These are phyloP conservation scores for Cetonia aurata DNA, from an alignment of 2,888 invertebrate genomes.

Conservation along the genomic window DNA sequence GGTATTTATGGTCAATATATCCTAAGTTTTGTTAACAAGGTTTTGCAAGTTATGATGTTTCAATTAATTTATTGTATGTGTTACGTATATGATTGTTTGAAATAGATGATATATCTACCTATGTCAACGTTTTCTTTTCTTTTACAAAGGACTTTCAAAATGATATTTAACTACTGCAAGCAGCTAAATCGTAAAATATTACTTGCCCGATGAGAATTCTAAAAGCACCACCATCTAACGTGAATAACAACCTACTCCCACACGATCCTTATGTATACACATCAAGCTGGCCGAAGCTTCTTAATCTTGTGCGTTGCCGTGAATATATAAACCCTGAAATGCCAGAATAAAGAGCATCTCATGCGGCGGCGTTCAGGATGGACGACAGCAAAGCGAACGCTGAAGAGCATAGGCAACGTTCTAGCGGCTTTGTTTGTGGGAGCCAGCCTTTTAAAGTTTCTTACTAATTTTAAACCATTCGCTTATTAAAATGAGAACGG, in stretches of 20 bases:
- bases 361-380: slow-evolving; percentile 50
- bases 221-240: slow-evolving; percentile 6
- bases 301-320: slow-evolving; percentile 64
- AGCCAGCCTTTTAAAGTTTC: slow-evolving; percentile 56
- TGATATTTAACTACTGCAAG: slow-evolving; percentile 6
- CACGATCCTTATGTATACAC: slow-evolving; percentile 54
- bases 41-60: too few species aligned
- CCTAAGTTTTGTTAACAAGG: too few species aligned
- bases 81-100: too few species aligned
- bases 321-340: slow-evolving; percentile 63
- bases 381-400: slow-evolving; percentile 16
- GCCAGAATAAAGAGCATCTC: slow-evolving; percentile 56
- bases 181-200: too few species aligned
- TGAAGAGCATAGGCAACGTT: slow-evolving; percentile 37
- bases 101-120: background rate
- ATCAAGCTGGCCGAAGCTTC: slow-evolving; percentile 61
- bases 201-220: background rate
- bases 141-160: background rate
- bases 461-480: slow-evolving; percentile 59
- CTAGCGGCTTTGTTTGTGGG: slow-evolving; percentile 55
- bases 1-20: too few species aligned
- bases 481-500: slow-evolving; percentile 57
- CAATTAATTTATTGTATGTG: too few species aligned
- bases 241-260: slow-evolving; percentile 42
- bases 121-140: background rate